Conservation (phyloP, 2,888 invertebrate species). For the Aspidiotus destructor region DNA sequence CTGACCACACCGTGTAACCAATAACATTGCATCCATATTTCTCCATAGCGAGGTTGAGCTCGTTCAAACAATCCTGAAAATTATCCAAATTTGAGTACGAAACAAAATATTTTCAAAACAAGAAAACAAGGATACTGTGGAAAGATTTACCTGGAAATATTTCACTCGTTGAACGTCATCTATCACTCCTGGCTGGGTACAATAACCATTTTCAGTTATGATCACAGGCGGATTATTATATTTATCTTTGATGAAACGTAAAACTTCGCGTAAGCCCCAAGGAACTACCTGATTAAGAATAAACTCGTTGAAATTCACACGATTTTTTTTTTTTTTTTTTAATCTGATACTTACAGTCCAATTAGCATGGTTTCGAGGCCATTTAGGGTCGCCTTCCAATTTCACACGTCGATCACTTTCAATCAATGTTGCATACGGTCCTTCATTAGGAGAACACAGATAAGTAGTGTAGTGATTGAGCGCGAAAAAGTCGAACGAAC, state of each 20-base stretch:
- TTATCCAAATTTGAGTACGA: background rate
- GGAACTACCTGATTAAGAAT: slow-evolving; percentile 43
- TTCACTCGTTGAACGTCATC: slow-evolving; percentile 1
- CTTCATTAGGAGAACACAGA: slow-evolving; percentile 40
- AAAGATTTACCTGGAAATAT: background rate
- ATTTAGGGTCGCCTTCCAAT: slow-evolving; percentile 14
- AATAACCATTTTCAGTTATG: slow-evolving; percentile 45
- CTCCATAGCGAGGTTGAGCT: slow-evolving; percentile 43
- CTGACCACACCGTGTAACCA: slow-evolving; percentile 66
- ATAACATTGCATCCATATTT: slow-evolving; percentile 48
- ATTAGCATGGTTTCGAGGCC: slow-evolving; percentile 11
- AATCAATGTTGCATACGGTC: slow-evolving; percentile 16
- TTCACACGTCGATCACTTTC: slow-evolving; percentile 7
- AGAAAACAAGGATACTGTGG: no score
- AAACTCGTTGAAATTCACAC: background rate
- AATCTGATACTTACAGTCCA: slow-evolving; percentile 11
- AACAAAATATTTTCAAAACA: background rate
- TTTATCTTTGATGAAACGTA: slow-evolving; percentile 44
- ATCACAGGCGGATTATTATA: slow-evolving; percentile 36
- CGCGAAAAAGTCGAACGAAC: slow-evolving; percentile 61
- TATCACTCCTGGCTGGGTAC: background rate
- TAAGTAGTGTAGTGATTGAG: slow-evolving; percentile 61
- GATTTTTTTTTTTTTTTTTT: background rate
- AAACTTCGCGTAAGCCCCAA: slow-evolving; percentile 44
- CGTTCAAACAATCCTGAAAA: slow-evolving; percentile 12